These are phyloP conservation scores for Enhydra lutris DNA, from an alignment of 2,113 vertebrate species.

Conservation along the genomic window DNA sequence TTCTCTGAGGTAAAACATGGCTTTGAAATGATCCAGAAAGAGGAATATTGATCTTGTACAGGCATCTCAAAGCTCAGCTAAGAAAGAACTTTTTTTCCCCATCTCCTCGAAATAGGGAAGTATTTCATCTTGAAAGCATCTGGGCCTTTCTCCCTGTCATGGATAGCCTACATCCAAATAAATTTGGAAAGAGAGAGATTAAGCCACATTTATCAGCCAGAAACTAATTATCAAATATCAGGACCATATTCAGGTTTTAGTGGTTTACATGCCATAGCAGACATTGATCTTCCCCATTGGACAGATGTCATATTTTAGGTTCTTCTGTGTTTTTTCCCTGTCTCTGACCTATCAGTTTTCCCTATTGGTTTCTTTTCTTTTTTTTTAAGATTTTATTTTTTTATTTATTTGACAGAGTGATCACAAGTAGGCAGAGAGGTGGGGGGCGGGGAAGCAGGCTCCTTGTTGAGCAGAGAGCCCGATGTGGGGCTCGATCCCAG, in stretches of 20 bases:
- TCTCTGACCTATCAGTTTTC: neutral
- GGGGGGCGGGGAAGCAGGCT: rapidly evolving
- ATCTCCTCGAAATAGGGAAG: neutral
- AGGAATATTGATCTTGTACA: neutral
- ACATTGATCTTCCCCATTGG: neutral
- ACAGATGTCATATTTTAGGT: neutral
- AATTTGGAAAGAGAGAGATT: neutral
- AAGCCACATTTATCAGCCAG: neutral
- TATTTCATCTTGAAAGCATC: neutral
- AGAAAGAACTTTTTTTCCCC: neutral
- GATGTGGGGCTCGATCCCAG: too few species aligned
- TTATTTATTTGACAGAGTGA: too few species aligned
- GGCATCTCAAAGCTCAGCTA: neutral
- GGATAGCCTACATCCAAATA: neutral
- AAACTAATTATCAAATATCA: conserved; percentile 7
- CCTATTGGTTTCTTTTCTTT: neutral
- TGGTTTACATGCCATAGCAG: neutral
- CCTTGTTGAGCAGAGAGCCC: too few species aligned
- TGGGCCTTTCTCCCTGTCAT: neutral
- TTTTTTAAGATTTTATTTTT: too few species aligned
- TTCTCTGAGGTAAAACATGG: neutral
- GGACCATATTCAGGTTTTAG: neutral
- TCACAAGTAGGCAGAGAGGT: too few species aligned
- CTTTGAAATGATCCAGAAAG: neutral
- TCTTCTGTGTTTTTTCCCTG: neutral